phyloP scores from a whole-genome alignment of 2,797 vertebrate genomes.

The Podarcis lilfordi region DNA sequence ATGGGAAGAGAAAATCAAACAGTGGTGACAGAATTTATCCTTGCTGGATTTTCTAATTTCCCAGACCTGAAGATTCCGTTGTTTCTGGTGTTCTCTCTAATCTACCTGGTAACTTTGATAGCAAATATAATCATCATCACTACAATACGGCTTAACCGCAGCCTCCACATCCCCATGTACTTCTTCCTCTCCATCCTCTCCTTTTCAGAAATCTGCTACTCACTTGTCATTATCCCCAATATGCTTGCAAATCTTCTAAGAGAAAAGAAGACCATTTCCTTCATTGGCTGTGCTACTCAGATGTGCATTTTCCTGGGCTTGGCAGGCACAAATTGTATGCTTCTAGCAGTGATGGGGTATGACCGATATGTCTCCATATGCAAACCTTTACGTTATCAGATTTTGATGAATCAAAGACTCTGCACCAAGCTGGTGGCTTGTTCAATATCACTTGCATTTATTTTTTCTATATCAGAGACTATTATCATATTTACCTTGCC shows the following conservation, averaged over 20 bases:
- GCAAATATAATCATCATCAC: conserved; percentile 33
- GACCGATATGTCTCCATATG: conserved; percentile 61
- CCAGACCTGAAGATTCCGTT: conserved; percentile 37
- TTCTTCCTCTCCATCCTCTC: conserved; percentile 59
- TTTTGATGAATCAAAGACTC: conserved; percentile 45
- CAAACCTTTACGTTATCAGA: conserved; percentile 55
- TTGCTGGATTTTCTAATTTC: conserved; percentile 57
- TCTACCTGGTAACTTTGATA: conserved; percentile 1
- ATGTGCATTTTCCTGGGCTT: conserved; percentile 59
- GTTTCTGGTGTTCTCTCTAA: conserved; percentile 49
- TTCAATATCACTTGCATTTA: conserved; percentile 44
- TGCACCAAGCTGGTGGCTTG: conserved; percentile 46
- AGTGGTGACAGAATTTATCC: conserved; percentile 46
- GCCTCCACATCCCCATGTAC: conserved; percentile 60
- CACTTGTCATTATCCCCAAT: conserved; percentile 44
- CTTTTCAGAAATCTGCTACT: conserved; percentile 58
- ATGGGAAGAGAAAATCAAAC: conserved; percentile 55
- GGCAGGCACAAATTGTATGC: conserved; percentile 54
- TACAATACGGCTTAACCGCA: conserved; percentile 29
- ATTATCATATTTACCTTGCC: conserved; percentile 50
- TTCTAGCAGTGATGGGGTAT: conserved; percentile 63
- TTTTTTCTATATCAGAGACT: conserved; percentile 38
- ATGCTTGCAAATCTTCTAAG: conserved; percentile 54
- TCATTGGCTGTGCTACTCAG: conserved; percentile 46
- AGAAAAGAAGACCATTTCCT: conserved; percentile 9